These are phyloP conservation scores for Neoascia interrupta DNA, from an alignment of 2,888 invertebrate species.

Conservation along the genomic window DNA sequence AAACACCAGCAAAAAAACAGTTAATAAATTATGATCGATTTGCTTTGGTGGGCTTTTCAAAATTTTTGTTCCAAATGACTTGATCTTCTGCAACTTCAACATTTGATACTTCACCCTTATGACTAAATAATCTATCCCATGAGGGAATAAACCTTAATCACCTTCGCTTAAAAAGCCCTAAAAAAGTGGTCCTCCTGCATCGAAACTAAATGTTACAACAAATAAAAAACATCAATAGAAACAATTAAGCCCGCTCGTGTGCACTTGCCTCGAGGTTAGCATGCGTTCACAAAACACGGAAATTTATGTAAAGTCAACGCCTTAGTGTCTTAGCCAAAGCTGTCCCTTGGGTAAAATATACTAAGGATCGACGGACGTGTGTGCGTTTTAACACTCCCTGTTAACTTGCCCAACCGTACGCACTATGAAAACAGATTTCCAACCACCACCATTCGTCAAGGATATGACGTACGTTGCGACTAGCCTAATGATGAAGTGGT, in stretches of 20 bases:
- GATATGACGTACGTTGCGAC: conserved; percentile 39
- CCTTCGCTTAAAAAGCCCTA: too few relatives aligned
- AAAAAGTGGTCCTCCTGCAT: neutral
- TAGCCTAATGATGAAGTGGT: conserved; percentile 39
- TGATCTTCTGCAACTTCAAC: too few relatives aligned
- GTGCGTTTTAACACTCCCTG: conserved; percentile 28
- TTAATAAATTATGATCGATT: too few relatives aligned
- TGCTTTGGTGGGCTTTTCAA: too few relatives aligned
- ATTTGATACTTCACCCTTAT: too few relatives aligned
- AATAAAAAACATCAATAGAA: conserved; percentile 59
- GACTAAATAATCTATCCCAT: too few relatives aligned
- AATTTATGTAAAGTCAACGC: conserved; percentile 66
- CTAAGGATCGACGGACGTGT: conserved; percentile 13
- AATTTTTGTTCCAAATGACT: too few relatives aligned
- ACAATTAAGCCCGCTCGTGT: conserved; percentile 53
- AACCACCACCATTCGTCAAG: conserved; percentile 43
- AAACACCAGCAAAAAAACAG: too few relatives aligned
- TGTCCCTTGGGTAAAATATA: conserved; percentile 66
- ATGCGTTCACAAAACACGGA: conserved; percentile 38
- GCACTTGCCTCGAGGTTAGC: conserved; percentile 45
- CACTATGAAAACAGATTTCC: conserved; percentile 52
- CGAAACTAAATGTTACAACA: conserved; percentile 29
- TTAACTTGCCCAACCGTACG: conserved; percentile 29
- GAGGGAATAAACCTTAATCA: too few relatives aligned
- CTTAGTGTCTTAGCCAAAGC: conserved; percentile 65